Evolutionary conservation across 37 sponge, comb jelly and placozoan species (phyloP).

Genomic region (Chondrilla cf. caribensis): DNA sequence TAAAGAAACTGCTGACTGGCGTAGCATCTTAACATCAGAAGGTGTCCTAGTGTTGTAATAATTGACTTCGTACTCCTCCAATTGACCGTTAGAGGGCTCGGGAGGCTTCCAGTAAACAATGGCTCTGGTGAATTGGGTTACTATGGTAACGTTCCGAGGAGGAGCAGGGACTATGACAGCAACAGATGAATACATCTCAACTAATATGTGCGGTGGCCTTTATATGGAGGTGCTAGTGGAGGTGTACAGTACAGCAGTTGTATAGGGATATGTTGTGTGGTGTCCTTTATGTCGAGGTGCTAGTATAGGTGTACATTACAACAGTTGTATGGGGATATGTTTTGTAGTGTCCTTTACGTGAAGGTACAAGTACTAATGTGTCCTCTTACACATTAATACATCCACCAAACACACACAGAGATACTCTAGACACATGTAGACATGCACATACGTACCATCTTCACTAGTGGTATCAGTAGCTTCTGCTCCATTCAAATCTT

Average conservation of each 20-base stretch:
- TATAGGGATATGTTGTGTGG: no score
- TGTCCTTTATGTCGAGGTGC: no score
- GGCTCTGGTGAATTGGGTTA: constrained; percentile 1
- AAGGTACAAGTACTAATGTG: no score
- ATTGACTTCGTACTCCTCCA: background rate
- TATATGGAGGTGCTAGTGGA: no score
- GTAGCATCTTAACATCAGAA: background rate
- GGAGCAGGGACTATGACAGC: background rate
- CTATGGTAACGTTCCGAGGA: background rate
- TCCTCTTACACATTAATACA: no score
- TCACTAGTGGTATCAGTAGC: background rate
- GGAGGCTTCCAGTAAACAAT: background rate
- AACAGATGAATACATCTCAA: background rate
- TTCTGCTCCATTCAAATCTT: background rate
- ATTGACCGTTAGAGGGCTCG: background rate
- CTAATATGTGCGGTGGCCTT: no score
- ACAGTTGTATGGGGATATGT: no score
- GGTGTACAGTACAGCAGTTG: no score
- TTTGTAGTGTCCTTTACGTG: no score
- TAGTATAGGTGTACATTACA: no score
- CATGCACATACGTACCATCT: background rate
- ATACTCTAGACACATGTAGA: background rate
- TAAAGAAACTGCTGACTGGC: background rate
- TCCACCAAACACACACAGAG: background rate
- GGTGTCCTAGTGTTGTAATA: background rate